These are phyloP conservation scores for Rhagologus leucostigma DNA, from an alignment of 2,113 vertebrate species.

Conservation along the genomic window DNA sequence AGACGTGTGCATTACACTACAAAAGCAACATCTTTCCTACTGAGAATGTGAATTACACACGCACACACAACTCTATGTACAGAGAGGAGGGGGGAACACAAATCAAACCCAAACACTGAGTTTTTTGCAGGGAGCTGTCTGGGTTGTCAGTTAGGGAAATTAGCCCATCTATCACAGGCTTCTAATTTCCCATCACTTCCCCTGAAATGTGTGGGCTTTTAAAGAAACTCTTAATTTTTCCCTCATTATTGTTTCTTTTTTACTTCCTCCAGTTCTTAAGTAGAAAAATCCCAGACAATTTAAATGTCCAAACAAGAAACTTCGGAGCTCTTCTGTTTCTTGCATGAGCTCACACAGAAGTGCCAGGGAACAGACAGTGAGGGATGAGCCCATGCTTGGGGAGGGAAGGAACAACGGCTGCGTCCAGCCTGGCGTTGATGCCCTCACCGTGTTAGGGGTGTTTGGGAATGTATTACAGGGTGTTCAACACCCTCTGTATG, in stretches of 20 bases:
- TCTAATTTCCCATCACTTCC: slow-evolving; percentile 25
- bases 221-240: neutral
- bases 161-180: neutral
- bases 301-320: neutral
- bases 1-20: neutral
- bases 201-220: slow-evolving; percentile 1
- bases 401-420: fast-evolving
- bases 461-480: neutral
- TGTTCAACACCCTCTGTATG: fast-evolving
- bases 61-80: fast-evolving
- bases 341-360: neutral
- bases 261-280: neutral
- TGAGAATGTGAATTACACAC: neutral
- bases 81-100: neutral
- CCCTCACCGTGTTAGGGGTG: fast-evolving
- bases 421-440: fast-evolving
- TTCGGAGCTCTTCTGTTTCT: neutral
- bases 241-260: neutral
- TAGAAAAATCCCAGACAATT: neutral
- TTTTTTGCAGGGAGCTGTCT: neutral
- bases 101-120: neutral
- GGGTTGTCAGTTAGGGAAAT: slow-evolving; percentile 41
- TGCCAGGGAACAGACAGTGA: fast-evolving
- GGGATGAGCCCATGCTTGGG: fast-evolving
- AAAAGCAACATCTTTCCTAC: neutral